These are phyloP conservation scores for Stictocephala bisonia DNA, from an alignment of 2,888 invertebrate genomes.

Conservation along the genomic window DNA sequence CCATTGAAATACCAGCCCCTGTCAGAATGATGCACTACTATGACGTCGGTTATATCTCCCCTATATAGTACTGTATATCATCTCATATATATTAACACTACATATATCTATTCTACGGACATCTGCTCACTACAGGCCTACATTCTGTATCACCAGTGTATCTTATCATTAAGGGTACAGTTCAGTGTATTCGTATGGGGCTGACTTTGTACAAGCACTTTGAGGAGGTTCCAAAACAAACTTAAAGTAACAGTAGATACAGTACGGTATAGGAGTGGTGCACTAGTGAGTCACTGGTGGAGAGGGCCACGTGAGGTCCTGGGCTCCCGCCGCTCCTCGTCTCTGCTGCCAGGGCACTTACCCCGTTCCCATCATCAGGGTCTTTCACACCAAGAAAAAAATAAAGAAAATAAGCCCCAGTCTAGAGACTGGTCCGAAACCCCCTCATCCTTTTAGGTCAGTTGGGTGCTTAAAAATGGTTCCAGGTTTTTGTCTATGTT, in stretches of 20 bases:
- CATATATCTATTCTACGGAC: slow-evolving; percentile 47
- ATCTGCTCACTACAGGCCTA: slow-evolving; percentile 48
- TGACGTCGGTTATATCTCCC: slow-evolving; percentile 40
- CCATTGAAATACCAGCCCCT: too few species aligned
- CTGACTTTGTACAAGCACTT: too few species aligned
- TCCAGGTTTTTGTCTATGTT: too few species aligned
- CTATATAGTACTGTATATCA: slow-evolving; percentile 48
- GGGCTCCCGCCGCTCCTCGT: slow-evolving; percentile 5
- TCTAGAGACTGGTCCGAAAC: slow-evolving; percentile 29
- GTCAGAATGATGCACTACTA: slow-evolving; percentile 27
- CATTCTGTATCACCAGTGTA: slow-evolving; percentile 49
- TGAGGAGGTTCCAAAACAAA: slow-evolving; percentile 12
- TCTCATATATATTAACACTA: slow-evolving; percentile 49
- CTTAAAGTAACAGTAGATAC: slow-evolving; percentile 27
- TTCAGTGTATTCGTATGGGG: slow-evolving; percentile 5
- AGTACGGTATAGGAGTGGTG: slow-evolving; percentile 1
- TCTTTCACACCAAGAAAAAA: slow-evolving; percentile 52
- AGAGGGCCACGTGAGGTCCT: background rate
- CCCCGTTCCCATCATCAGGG: slow-evolving; percentile 56
- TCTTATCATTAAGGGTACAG: slow-evolving; percentile 43
- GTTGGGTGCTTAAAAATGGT: background rate
- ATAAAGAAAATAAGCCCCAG: slow-evolving; percentile 48
- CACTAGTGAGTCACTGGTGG: background rate
- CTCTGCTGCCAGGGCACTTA: slow-evolving; percentile 40
- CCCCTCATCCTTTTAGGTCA: slow-evolving; percentile 16